These are phyloP conservation scores for Megaleporinus macrocephalus DNA, from an alignment of 2,113 vertebrate genomes.

Conservation along the genomic window DNA sequence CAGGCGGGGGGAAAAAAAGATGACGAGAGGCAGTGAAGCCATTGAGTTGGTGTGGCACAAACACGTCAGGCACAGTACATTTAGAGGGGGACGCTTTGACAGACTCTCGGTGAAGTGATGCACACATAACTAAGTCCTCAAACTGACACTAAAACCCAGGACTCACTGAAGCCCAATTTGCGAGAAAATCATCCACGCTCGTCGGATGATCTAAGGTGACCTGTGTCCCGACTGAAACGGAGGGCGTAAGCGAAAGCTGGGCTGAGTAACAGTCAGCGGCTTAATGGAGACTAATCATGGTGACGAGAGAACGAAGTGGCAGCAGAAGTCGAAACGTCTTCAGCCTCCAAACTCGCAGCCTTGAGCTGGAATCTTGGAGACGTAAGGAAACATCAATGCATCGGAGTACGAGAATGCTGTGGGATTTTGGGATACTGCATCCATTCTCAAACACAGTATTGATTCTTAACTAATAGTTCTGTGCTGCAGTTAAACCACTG, in stretches of 20 bases:
- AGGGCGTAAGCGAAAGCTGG: conserved; percentile 7
- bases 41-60: not conserved
- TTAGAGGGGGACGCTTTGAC: not conserved
- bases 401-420: too few species aligned
- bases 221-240: not conserved
- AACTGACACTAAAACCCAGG: not conserved
- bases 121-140: not conserved
- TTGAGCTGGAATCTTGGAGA: conserved; percentile 16
- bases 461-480: too few species aligned
- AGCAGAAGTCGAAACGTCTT: not conserved
- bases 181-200: not conserved
- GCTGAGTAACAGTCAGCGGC: conserved; percentile 11
- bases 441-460: too few species aligned
- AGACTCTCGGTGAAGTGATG: not conserved
- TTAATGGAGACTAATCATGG: conserved; percentile 18
- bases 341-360: not conserved
- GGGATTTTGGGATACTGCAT: too few species aligned
- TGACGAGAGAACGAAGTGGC: conserved; percentile 18
- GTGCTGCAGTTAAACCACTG: too few species aligned
- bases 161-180: not conserved
- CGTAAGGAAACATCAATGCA: too few species aligned
- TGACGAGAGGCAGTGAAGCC: not conserved
- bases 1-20: not conserved
- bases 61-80: not conserved
- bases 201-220: not conserved